Evolutionary conservation across 2,113 vertebrate genomes (phyloP).

Genomic region (Mobula hypostoma): DNA sequence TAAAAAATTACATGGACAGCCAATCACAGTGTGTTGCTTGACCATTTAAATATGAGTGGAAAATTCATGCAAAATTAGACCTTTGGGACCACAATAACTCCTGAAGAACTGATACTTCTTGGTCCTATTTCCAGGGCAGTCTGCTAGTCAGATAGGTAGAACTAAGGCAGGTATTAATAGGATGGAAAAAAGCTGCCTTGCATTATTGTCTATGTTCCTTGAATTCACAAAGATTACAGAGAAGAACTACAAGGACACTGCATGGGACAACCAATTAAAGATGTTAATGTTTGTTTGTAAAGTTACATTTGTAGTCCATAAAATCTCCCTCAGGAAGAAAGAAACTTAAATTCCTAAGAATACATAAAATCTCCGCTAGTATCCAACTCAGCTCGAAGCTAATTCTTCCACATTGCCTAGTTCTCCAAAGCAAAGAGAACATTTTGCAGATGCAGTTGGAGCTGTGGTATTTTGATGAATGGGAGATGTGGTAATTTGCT

Average conservation of each 20-base stretch:
- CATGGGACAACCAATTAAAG: neutral
- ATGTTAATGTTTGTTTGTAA: neutral
- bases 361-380: neutral
- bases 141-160: neutral
- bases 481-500: neutral
- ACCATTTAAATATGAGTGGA: neutral
- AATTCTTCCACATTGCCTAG: neutral
- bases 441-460: neutral
- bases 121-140: neutral
- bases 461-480: neutral
- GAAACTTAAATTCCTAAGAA: neutral
- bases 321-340: neutral
- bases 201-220: neutral
- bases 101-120: neutral
- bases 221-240: neutral
- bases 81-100: neutral
- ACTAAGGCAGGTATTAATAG: neutral
- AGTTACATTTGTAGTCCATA: neutral
- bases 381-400: neutral
- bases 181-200: neutral
- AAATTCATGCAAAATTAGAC: neutral
- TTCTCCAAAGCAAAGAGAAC: neutral
- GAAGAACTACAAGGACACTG: neutral
- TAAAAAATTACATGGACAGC: too few relatives aligned
- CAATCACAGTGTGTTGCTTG: neutral